A percentile compares a stretch with the other conserved stretches of the same genome.
Evolutionary conservation across 2,113 vertebrate species (phyloP).

Genomic region (Corvus hawaiiensis): DNA sequence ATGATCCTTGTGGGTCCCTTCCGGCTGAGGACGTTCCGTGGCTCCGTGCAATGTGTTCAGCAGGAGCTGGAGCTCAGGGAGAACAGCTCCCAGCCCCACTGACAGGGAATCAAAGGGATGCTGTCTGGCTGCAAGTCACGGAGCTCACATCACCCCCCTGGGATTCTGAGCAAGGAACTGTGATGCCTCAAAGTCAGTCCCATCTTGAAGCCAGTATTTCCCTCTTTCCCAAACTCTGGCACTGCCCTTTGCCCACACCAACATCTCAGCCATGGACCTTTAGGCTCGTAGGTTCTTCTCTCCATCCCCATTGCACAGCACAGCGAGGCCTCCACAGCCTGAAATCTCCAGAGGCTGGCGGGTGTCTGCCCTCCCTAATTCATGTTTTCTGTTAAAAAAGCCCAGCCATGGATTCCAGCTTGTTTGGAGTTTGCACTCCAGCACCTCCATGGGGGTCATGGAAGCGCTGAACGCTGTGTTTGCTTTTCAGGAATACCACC

Average conservation of each 20-base stretch:
- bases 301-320: rapidly evolving
- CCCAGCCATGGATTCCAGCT: neutral
- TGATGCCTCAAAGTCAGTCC: neutral
- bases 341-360: rapidly evolving
- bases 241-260: neutral
- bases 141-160: rapidly evolving
- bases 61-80: neutral
- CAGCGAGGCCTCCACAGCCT: rapidly evolving
- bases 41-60: neutral
- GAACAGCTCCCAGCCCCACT: neutral
- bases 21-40: neutral
- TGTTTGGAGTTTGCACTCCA: rapidly evolving
- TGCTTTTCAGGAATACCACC: neutral
- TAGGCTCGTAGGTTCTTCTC: neutral
- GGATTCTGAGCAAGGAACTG: neutral
- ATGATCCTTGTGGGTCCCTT: neutral
- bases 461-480: rapidly evolving
- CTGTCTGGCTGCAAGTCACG: neutral
- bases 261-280: neutral
- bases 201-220: rapidly evolving
- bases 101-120: neutral
- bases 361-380: neutral
- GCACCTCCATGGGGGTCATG: rapidly evolving
- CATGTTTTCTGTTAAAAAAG: neutral
- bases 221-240: neutral